phyloP scores from a whole-genome alignment of 2,113 vertebrate species.

The Prionailurus bengalensis region DNA sequence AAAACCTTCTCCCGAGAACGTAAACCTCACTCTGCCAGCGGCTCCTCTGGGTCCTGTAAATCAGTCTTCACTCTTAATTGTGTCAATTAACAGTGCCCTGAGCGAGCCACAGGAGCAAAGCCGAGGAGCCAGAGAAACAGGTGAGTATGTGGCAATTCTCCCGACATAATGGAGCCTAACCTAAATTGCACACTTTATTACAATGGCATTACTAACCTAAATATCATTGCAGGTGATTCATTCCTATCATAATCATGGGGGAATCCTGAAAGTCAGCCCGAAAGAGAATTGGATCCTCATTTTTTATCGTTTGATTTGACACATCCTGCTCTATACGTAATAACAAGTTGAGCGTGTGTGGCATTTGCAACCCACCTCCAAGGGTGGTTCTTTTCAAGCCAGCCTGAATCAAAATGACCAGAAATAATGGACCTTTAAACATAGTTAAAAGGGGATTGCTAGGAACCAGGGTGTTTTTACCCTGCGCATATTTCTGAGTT shows the following conservation, averaged over 20 bases:
- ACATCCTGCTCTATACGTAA: constrained; percentile 17
- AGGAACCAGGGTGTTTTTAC: background rate
- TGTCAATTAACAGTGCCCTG: constrained; percentile 48
- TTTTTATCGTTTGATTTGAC: constrained; percentile 31
- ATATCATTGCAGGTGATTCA: constrained; percentile 34
- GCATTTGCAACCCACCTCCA: constrained; percentile 40
- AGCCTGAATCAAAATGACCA: constrained; percentile 6
- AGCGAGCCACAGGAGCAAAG: constrained; percentile 48
- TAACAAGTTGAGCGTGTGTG: background rate
- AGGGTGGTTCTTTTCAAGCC: constrained; percentile 45
- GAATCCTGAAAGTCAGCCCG: constrained; percentile 1
- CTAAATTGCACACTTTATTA: constrained; percentile 67
- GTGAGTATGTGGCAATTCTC: constrained; percentile 39
- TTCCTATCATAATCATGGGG: constrained; percentile 31
- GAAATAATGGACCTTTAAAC: background rate
- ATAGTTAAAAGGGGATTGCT: background rate
- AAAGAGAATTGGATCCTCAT: background rate
- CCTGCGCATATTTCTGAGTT: constrained; percentile 27
- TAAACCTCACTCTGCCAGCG: background rate
- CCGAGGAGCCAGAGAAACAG: constrained; percentile 7
- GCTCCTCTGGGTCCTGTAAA: constrained; percentile 6
- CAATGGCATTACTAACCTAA: constrained; percentile 62
- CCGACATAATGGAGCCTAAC: constrained; percentile 36
- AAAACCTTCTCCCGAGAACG: background rate
- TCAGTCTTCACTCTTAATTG: constrained; percentile 63